Evolutionary conservation across 1,140 invertebrate genomes (phyloP).

Genomic region (Cecropterus lyciades): DNA sequence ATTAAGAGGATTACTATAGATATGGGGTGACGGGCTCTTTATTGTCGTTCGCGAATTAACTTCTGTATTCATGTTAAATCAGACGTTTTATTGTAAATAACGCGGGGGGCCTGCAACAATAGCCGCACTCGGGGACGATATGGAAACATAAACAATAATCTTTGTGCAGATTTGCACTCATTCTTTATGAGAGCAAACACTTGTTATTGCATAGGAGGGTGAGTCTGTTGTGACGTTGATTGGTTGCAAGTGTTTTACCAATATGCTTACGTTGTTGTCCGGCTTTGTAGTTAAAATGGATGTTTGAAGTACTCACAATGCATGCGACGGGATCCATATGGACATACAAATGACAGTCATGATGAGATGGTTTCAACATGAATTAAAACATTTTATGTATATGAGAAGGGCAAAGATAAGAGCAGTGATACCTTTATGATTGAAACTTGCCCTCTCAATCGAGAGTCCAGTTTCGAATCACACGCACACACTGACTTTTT

Average conservation of each 20-base stretch:
- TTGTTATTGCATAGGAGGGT: slow-evolving; percentile 69
- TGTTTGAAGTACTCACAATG: slow-evolving; percentile 58
- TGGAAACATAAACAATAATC: slow-evolving; percentile 78
- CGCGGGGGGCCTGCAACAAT: slow-evolving; percentile 62
- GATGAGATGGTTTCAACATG: neutral
- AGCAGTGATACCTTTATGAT: too few relatives aligned
- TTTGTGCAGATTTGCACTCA: slow-evolving; percentile 80
- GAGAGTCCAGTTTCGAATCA: too few relatives aligned
- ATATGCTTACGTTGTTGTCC: slow-evolving; percentile 73
- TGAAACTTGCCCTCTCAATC: too few relatives aligned
- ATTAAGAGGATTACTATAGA: slow-evolving; percentile 63
- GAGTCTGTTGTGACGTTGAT: slow-evolving; percentile 76
- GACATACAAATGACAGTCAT: slow-evolving; percentile 25
- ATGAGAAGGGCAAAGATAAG: too few relatives aligned
- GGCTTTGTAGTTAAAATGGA: slow-evolving; percentile 76
- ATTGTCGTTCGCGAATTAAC: slow-evolving; percentile 69
- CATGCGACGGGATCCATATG: slow-evolving; percentile 44
- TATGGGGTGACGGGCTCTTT: slow-evolving; percentile 48
- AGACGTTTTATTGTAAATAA: slow-evolving; percentile 70
- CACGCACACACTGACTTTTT: too few relatives aligned
- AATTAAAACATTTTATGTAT: too few relatives aligned
- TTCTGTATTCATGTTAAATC: slow-evolving; percentile 77
- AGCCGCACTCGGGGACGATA: slow-evolving; percentile 61
- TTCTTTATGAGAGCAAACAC: slow-evolving; percentile 80
- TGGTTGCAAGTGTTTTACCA: slow-evolving; percentile 76